Evolutionary conservation across 2,797 vertebrate genomes (phyloP).

Genomic region (Epinephelus malabaricus): DNA sequence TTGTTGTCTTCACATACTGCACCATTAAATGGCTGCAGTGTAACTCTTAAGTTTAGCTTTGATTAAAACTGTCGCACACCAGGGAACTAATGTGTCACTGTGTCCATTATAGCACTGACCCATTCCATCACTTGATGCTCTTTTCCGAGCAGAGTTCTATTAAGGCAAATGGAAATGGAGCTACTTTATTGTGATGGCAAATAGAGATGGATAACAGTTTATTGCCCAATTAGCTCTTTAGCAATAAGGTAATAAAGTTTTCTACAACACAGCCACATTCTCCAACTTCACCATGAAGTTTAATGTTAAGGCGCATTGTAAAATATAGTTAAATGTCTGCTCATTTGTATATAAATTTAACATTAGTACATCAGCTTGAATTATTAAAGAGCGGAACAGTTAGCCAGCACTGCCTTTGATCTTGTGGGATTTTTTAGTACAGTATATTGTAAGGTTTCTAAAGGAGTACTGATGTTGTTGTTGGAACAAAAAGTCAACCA

Average conservation of each 20-base stretch:
- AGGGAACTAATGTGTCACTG: neutral
- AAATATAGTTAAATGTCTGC: neutral
- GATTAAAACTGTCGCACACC: constrained; percentile 6
- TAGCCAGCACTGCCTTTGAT: neutral
- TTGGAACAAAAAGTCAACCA: no score
- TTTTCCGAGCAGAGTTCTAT: neutral
- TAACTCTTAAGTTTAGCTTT: neutral
- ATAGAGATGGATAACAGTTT: constrained; percentile 40
- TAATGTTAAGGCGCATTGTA: neutral
- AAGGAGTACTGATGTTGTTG: neutral
- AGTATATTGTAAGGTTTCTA: neutral
- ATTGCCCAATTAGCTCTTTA: constrained; percentile 27
- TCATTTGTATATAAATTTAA: neutral
- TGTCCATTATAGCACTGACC: constrained; percentile 10
- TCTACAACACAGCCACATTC: neutral
- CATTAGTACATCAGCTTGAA: constrained; percentile 11
- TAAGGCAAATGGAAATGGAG: constrained; percentile 30
- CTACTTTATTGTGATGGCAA: constrained; percentile 26
- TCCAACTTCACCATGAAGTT: constrained; percentile 5
- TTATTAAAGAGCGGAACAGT: constrained; percentile 6
- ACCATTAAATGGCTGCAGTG: neutral
- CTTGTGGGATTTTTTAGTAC: neutral
- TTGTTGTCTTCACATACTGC: neutral
- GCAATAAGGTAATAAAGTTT: constrained; percentile 14
- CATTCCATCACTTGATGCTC: neutral